Evolutionary conservation across 2,797 vertebrate species (phyloP).

Genomic region (Siniperca undulata): DNA sequence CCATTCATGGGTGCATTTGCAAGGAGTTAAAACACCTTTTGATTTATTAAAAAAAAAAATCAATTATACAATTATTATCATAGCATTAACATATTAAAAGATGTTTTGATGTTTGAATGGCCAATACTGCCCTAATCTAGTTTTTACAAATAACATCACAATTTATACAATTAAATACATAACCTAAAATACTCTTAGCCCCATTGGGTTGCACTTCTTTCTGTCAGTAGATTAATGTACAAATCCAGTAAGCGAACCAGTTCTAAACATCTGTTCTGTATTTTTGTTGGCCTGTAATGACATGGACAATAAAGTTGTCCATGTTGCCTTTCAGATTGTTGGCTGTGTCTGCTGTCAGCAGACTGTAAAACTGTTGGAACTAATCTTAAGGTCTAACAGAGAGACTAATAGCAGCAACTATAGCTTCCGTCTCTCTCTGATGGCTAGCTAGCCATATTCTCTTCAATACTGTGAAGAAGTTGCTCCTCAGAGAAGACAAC

Average conservation of each 20-base stretch:
- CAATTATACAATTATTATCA: neutral
- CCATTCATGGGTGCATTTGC: neutral
- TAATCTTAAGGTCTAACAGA: slow-evolving; percentile 39
- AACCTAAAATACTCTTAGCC: neutral
- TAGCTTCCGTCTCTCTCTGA: slow-evolving; percentile 38
- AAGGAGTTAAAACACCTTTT: neutral
- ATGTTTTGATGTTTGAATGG: slow-evolving; percentile 2
- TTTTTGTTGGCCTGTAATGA: slow-evolving; percentile 46
- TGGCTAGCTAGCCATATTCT: slow-evolving; percentile 1
- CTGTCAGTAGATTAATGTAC: neutral
- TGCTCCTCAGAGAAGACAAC: slow-evolving; percentile 33
- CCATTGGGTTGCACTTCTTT: neutral
- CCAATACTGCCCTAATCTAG: neutral
- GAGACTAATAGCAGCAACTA: slow-evolving; percentile 36
- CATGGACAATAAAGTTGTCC: slow-evolving; percentile 22
- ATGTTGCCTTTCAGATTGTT: slow-evolving; percentile 17
- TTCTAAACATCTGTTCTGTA: slow-evolving; percentile 59
- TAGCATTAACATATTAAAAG: neutral
- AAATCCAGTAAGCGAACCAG: slow-evolving; percentile 2
- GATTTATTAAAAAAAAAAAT: neutral
- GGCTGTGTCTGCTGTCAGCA: slow-evolving; percentile 50
- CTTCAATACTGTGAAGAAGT: slow-evolving; percentile 20
- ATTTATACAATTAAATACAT: neutral
- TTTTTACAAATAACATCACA: neutral
- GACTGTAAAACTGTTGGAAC: slow-evolving; percentile 60